Evolutionary conservation across 2,888 invertebrate species (phyloP).

Genomic region (Flabesymbios commensalis): DNA sequence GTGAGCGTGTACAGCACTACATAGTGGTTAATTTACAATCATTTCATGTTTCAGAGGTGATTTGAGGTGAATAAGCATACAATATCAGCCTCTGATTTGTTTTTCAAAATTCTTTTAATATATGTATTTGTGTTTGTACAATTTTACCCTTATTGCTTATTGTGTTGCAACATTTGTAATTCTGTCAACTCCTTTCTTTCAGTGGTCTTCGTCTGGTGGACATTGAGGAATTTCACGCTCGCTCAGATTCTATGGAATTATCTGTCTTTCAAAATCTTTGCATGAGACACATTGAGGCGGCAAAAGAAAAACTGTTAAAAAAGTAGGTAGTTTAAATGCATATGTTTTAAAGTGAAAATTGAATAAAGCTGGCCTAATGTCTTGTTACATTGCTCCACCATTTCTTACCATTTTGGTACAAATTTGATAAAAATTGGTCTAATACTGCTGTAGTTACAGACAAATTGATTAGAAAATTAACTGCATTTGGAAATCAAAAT

Average conservation of each 20-base stretch:
- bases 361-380: neutral
- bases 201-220: constrained; percentile 59
- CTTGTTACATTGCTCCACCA: no score
- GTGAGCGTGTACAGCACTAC: constrained; percentile 60
- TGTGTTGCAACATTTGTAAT: no score
- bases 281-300: constrained; percentile 70
- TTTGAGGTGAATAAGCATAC: no score
- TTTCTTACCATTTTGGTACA: no score
- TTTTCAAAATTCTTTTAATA: no score
- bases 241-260: constrained; percentile 71
- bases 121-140: no score
- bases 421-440: no score
- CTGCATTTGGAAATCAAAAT: no score
- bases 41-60: neutral
- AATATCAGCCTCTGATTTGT: no score
- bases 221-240: constrained; percentile 58
- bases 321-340: constrained; percentile 63
- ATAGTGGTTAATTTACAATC: neutral
- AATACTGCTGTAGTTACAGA: no score
- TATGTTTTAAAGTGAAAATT: neutral
- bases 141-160: no score
- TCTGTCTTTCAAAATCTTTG: constrained; percentile 67
- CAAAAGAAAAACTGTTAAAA: constrained; percentile 70
- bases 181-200: constrained; percentile 13
- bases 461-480: no score